Conservation (phyloP, 1,140 invertebrate species). For the Hetaerina americana region DNA sequence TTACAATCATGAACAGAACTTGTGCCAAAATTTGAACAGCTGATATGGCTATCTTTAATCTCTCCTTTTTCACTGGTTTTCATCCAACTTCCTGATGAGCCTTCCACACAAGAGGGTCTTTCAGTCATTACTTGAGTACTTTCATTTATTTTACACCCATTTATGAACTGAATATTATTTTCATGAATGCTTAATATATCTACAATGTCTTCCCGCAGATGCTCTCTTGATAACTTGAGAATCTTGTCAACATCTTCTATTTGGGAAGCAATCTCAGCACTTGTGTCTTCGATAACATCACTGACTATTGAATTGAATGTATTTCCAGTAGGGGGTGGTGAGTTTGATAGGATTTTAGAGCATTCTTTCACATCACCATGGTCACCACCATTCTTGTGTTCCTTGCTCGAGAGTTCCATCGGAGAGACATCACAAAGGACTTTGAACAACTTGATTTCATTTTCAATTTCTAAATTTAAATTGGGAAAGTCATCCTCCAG, state of each 20-base stretch:
- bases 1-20: background rate
- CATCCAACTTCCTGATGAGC: background rate
- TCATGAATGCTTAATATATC: background rate
- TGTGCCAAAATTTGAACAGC: background rate
- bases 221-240: background rate
- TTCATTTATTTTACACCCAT: background rate
- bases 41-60: too few relatives aligned
- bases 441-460: background rate
- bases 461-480: background rate
- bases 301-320: background rate
- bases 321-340: background rate
- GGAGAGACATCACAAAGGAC: background rate
- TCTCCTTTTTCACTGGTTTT: too few relatives aligned
- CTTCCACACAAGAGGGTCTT: background rate
- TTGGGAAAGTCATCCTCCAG: background rate
- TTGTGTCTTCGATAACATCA: too few relatives aligned
- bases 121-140: background rate
- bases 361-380: background rate
- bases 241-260: background rate
- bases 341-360: background rate
- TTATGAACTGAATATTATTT: background rate
- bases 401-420: background rate
- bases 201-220: background rate
- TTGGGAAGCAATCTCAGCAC: too few relatives aligned
- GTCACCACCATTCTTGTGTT: background rate